Base-by-base conservation (phyloP, 2,113 vertebrate species). In the Rhinogobius similis region DNA sequence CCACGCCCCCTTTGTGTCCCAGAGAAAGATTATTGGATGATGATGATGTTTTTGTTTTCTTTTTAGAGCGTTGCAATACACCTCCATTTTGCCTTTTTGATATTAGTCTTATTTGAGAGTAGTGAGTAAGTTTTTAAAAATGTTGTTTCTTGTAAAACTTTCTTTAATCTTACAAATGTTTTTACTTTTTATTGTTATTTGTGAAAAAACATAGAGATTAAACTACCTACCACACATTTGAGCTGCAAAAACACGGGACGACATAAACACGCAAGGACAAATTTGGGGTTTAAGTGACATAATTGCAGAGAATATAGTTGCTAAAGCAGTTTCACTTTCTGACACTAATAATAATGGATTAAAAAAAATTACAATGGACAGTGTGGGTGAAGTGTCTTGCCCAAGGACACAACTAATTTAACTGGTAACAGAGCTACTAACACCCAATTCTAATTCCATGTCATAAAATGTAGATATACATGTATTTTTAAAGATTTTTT, bases 51-150 rank as follows among this genome's bases (percentile, higher is more conserved):
- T 80, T 83, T 79, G 83, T 88, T 74, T 68, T 76, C 75, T 83
- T 79, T 84, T 88, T 85, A 91, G 89, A 84, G 78, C 43, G 80
- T 84, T 83, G 87, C 83, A 72, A 88, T 12, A 50, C 80, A 73
- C 83, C 78, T 67, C 68, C 84, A 69, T 68, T 91, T 90, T 92
- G 75, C 81, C 77, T 92, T 91, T 82, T 87, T 87, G 85, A 91
- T 84, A 82, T 82, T 90, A 87, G 88, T 91, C 64, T 41, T 89
- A 86, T 89, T 90, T 89, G 87, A 88, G 82, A 70, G 78, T 91
- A 90, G 52, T 8, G 52, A 55, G 52, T 55, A 24, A 55, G 89
- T 38, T 78, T 76, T 73, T 21, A 53, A 53, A 53, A 53, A 53
- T 66, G 32, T 78, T 67, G 13, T 75, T 78, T 81, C 18, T 79